Conservation (phyloP, 2,113 vertebrate species). For the Erpornis zantholeuca region DNA sequence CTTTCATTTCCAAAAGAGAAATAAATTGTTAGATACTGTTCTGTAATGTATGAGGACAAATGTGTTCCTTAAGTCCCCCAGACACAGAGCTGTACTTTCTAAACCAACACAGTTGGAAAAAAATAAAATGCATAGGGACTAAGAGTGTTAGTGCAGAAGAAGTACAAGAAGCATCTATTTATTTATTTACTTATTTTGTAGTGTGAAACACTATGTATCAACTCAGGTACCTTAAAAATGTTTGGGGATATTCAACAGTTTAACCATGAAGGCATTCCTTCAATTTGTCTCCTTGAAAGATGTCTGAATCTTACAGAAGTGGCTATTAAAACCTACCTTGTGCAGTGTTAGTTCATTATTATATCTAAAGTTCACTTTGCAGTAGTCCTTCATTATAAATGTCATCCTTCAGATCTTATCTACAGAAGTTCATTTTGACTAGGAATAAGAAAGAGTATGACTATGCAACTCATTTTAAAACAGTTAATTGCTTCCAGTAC, state of each 20-base stretch:
- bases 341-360: neutral
- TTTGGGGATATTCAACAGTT: constrained; percentile 1
- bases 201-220: neutral
- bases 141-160: neutral
- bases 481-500: neutral
- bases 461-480: neutral
- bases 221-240: neutral
- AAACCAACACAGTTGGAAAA: neutral
- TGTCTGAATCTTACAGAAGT: constrained; percentile 6
- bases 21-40: neutral
- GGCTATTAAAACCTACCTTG: constrained; percentile 22
- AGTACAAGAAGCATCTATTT: neutral
- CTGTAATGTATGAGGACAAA: neutral
- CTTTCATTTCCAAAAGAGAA: neutral
- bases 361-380: neutral
- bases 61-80: neutral
- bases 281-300: constrained; percentile 28
- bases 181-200: neutral
- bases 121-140: neutral
- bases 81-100: neutral
- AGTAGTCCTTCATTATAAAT: neutral
- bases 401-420: neutral
- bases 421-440: neutral
- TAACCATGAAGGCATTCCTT: neutral
- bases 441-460: neutral